phyloP scores from a whole-genome alignment of 1,140 invertebrate genomes.

The Leptinotarsa defecta region DNA sequence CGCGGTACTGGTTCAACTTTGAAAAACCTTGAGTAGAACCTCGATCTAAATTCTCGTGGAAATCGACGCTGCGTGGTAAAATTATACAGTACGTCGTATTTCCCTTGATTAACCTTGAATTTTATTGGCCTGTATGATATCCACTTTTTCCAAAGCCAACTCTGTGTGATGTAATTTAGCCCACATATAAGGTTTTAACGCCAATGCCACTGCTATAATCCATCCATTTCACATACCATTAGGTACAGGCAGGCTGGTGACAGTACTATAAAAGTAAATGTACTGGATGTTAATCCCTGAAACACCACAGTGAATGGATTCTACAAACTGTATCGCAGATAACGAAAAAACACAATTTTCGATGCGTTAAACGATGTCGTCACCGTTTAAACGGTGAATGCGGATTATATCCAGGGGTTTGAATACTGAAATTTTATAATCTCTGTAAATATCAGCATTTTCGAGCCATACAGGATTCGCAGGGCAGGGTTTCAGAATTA shows the following conservation, averaged over 20 bases:
- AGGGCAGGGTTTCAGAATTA: slow-evolving; percentile 7
- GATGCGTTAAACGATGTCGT: slow-evolving; percentile 8
- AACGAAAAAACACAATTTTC: slow-evolving; percentile 1
- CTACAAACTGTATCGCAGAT: background rate
- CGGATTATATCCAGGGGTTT: background rate
- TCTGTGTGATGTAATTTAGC: background rate
- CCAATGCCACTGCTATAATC: slow-evolving; percentile 1
- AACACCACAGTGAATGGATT: background rate
- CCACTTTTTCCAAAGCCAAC: too few species aligned
- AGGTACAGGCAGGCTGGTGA: slow-evolving; percentile 15
- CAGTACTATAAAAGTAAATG: slow-evolving; percentile 17
- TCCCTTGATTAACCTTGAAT: too few species aligned
- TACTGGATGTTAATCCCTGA: slow-evolving; percentile 13
- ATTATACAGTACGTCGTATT: too few species aligned
- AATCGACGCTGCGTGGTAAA: too few species aligned
- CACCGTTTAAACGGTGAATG: background rate
- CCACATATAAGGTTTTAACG: background rate
- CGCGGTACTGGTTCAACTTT: too few species aligned
- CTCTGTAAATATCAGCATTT: slow-evolving; percentile 17
- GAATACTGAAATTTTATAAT: slow-evolving; percentile 21
- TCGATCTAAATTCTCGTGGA: too few species aligned
- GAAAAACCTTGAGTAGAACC: too few species aligned
- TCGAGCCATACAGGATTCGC: background rate
- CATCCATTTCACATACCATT: slow-evolving; percentile 15
- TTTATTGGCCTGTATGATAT: too few species aligned